Evolutionary conservation across 2,888 invertebrate genomes (phyloP).

Genomic region (Brassicogethes aeneus): DNA sequence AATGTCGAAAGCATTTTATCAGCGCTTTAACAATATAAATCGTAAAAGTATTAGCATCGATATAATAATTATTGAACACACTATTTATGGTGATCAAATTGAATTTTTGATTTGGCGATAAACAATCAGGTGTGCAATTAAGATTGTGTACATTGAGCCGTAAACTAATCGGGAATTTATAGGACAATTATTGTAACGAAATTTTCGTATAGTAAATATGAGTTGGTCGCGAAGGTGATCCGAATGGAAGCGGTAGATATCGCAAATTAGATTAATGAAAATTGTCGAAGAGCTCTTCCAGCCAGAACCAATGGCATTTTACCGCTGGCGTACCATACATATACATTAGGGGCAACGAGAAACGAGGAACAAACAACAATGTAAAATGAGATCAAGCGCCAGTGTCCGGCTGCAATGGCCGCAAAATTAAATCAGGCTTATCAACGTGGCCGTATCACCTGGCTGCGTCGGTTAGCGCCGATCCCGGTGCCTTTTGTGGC

Average conservation of each 20-base stretch:
- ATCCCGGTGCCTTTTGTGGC: constrained; percentile 16
- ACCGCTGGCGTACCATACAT: constrained; percentile 17
- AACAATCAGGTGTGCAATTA: too few relatives aligned
- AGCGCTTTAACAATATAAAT: too few relatives aligned
- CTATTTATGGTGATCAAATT: too few relatives aligned
- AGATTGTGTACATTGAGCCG: too few relatives aligned
- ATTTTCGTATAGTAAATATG: constrained; percentile 12
- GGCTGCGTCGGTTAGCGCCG: constrained; percentile 5
- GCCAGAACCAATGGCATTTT: constrained; percentile 27
- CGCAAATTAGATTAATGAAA: constrained; percentile 30
- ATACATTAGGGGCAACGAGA: constrained; percentile 14
- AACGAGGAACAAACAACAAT: constrained; percentile 26
- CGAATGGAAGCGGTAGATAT: constrained; percentile 17
- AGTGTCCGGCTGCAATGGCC: constrained; percentile 32
- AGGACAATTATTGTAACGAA: too few relatives aligned
- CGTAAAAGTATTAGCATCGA: too few relatives aligned
- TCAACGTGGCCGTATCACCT: constrained; percentile 28
- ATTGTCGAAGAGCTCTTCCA: constrained; percentile 20
- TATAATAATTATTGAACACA: too few relatives aligned
- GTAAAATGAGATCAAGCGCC: constrained; percentile 34
- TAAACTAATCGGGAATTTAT: too few relatives aligned
- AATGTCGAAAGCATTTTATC: too few relatives aligned
- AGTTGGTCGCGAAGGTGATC: constrained; percentile 20
- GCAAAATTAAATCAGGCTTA: constrained; percentile 38
- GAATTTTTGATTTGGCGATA: too few relatives aligned